Percentiles rank a stretch among this genome's conserved stretches.
These are phyloP conservation scores for Phrynocephalus guinanensis DNA, from an alignment of 2,797 vertebrate species.

Conservation along the genomic window DNA sequence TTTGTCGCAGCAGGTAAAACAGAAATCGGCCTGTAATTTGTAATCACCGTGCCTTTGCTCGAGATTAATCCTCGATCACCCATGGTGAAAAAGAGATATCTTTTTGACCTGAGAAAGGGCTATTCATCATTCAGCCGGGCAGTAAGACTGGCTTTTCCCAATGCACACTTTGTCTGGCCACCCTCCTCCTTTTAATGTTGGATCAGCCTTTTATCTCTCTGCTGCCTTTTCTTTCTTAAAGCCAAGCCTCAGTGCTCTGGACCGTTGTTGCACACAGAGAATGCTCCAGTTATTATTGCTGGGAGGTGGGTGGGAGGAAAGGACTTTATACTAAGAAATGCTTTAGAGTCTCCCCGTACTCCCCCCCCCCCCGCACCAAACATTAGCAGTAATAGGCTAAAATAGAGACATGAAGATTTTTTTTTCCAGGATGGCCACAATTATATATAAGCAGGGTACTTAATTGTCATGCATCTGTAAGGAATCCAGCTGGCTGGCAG, in stretches of 20 bases:
- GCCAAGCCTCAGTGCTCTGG: conserved; percentile 40
- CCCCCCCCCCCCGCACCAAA: conserved; percentile 37
- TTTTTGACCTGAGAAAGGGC: conserved; percentile 55
- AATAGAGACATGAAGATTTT: not conserved
- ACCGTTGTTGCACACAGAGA: conserved; percentile 47
- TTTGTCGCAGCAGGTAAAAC: conserved; percentile 69
- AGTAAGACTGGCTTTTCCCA: conserved; percentile 53
- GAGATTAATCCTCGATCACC: conserved; percentile 71
- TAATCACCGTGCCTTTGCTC: conserved; percentile 72
- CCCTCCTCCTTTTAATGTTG: conserved; percentile 42
- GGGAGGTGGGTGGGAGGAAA: conserved; percentile 1
- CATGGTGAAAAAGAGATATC: conserved; percentile 63
- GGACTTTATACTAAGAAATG: conserved; percentile 28
- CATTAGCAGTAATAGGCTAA: not conserved
- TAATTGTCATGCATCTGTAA: conserved; percentile 23
- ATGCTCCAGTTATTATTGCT: conserved; percentile 31
- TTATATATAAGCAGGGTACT: conserved; percentile 42
- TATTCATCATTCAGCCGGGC: conserved; percentile 56
- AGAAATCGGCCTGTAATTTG: conserved; percentile 74
- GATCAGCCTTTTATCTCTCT: conserved; percentile 59
- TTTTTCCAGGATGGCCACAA: conserved; percentile 36
- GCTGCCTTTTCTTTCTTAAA: conserved; percentile 49
- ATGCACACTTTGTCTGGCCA: conserved; percentile 57
- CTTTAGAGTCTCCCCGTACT: conserved; percentile 45
- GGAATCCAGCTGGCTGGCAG: no score